Conservation (phyloP, 2,113 vertebrate genomes). For the Sceloporus undulatus region DNA sequence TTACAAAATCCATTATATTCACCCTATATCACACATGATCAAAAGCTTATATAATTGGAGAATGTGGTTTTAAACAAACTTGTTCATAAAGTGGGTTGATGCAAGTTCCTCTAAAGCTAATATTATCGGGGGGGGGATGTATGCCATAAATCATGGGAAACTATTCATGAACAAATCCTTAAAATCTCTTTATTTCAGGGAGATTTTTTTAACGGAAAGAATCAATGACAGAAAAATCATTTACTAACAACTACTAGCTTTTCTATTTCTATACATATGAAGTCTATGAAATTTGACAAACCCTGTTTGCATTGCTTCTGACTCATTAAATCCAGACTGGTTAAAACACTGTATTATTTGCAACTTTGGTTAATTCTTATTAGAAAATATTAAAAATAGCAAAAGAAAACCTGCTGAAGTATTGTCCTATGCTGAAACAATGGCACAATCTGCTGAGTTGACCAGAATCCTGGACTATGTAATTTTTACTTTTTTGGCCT, state of each 20-base stretch:
- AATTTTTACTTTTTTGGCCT: not conserved
- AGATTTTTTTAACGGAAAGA: not conserved
- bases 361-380: not conserved
- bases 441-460: not conserved
- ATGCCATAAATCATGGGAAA: not conserved
- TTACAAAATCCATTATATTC: not conserved
- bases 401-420: not conserved
- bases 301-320: too few species aligned
- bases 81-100: not conserved
- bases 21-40: not conserved
- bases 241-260: not conserved
- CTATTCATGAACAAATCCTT: conserved; percentile 1
- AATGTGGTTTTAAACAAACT: not conserved
- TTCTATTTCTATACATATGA: not conserved
- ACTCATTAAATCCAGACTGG: too few species aligned
- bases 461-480: too few species aligned
- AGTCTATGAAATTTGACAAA: too few species aligned
- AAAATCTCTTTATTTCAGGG: conserved; percentile 15
- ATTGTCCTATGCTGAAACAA: not conserved
- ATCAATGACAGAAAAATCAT: conserved; percentile 10
- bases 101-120: not conserved
- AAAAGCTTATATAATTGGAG: conserved; percentile 21
- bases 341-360: too few species aligned
- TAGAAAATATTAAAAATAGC: not conserved
- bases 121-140: not conserved